These are phyloP conservation scores for Aplysina aerophoba DNA, from an alignment of 37 sponge, comb jelly and placozoan genomes.

Conservation along the genomic window DNA sequence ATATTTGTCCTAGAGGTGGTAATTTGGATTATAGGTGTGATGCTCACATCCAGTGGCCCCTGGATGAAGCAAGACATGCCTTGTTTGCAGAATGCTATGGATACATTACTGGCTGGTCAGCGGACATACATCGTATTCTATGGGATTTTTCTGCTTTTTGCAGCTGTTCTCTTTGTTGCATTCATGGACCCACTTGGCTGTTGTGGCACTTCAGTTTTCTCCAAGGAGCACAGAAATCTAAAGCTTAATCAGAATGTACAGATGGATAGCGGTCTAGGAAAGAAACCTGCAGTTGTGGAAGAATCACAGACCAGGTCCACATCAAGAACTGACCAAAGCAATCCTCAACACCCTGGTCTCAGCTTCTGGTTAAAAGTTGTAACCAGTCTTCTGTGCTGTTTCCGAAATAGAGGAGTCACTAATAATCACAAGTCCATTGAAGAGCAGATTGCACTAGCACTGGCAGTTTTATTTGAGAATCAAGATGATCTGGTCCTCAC, in stretches of 20 bases:
- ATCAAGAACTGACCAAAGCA: no score
- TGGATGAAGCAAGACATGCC: no score
- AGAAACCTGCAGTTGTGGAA: no score
- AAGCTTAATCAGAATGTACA: no score
- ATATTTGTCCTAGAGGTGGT: background rate
- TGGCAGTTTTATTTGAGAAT: constrained; percentile 13
- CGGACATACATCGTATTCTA: background rate
- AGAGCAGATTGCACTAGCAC: background rate
- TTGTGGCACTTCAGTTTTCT: constrained; percentile 7
- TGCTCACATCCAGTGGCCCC: background rate
- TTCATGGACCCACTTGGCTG: constrained; percentile 12
- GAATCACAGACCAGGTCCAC: no score
- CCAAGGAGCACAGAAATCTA: background rate
- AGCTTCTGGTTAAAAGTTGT: background rate
- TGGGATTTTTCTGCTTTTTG: background rate
- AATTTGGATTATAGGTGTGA: background rate
- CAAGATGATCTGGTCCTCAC: background rate
- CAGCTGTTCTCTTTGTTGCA: background rate
- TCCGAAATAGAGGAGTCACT: background rate
- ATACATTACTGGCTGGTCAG: background rate
- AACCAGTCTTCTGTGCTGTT: background rate
- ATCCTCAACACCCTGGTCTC: no score
- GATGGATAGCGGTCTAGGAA: no score
- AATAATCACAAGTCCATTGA: background rate
- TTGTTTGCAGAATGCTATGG: background rate